Evolutionary conservation across 2,797 vertebrate species (phyloP), one percentile per base, ranked within the genome.

Genomic region (Octomys mimax): DNA sequence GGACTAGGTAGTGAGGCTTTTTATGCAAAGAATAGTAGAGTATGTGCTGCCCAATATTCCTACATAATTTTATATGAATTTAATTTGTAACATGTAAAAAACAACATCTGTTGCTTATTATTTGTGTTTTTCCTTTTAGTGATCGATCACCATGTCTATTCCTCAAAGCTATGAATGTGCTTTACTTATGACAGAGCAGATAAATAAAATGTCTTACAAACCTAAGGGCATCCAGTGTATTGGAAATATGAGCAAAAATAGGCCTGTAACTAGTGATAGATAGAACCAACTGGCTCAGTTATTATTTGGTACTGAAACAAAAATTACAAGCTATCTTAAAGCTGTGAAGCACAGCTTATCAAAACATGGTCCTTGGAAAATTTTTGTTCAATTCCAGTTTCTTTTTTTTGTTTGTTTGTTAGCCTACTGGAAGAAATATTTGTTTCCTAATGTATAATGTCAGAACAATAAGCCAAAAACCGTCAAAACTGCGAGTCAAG

Each of bases 131-230:
- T 88, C 75, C 71, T 71, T 92, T 96, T 91, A 85, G 61, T 97
- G 95, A 98, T 28, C 57, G n/a, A 98, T 98, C 78, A 97, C 42
- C 78, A 94, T 36, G 89, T 96, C 90, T 31, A 6, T 94, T 97
- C 96, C 95, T 96, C 93, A 97, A 98, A 98, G 93, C 90, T 64
- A 96, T 87, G 87, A 94, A 84, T 95, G 80, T 94, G 64, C 7
- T 98, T 98, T 96, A 94, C 81, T 97, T 93, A 89, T 71, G 97
- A 92, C 57, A 97, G 36, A 97, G 62, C 62, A 98, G 94, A 98
- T 96, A 98, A 97, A 97, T 97, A 98, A 96, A 97, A 96, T 96
- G 59, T 95, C 79, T 93, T 97, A 95, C 87, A 97, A 92, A 95
- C 95, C 96, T 97, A 91, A 96, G 85, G 97, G 96, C 82, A 97